Evolutionary conservation across 2,113 vertebrate genomes (phyloP).

Genomic region (Odontesthes bonariensis): DNA sequence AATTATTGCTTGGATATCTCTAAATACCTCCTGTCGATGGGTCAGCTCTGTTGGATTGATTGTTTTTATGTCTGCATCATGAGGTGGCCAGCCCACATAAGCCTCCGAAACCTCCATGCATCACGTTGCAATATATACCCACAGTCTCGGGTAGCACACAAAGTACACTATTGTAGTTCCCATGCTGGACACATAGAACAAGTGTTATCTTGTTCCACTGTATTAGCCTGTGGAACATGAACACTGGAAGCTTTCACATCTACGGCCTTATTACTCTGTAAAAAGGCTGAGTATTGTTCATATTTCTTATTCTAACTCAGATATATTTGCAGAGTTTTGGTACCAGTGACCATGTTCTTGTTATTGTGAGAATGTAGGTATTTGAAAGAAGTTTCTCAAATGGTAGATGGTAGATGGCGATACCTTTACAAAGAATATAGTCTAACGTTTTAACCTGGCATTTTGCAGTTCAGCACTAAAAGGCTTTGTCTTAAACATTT

Average conservation of each 20-base stretch:
- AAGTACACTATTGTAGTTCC: neutral
- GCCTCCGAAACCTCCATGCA: conserved; percentile 3
- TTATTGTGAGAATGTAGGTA: too few species aligned
- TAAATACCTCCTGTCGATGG: conserved; percentile 3
- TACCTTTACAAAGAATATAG: neutral
- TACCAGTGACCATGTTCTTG: too few species aligned
- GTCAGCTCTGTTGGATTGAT: conserved; percentile 27
- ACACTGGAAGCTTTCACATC: neutral
- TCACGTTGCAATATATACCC: conserved; percentile 3
- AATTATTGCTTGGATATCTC: conserved; percentile 36
- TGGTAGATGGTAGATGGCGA: too few species aligned
- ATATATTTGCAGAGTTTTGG: neutral
- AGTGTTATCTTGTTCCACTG: conserved; percentile 45
- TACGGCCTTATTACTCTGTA: neutral
- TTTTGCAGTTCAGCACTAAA: too few species aligned
- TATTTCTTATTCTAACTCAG: neutral
- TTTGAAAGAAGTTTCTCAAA: too few species aligned
- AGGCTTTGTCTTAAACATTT: too few species aligned
- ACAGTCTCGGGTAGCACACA: conserved; percentile 2
- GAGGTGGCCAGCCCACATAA: conserved; percentile 10
- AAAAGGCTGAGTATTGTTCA: neutral
- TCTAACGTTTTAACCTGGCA: neutral
- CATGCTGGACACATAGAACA: conserved; percentile 20
- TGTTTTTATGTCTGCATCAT: conserved; percentile 10
- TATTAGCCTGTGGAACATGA: conserved; percentile 14